Conservation (phyloP, 2,113 vertebrate genomes). For the Opisthocomus hoazin region DNA sequence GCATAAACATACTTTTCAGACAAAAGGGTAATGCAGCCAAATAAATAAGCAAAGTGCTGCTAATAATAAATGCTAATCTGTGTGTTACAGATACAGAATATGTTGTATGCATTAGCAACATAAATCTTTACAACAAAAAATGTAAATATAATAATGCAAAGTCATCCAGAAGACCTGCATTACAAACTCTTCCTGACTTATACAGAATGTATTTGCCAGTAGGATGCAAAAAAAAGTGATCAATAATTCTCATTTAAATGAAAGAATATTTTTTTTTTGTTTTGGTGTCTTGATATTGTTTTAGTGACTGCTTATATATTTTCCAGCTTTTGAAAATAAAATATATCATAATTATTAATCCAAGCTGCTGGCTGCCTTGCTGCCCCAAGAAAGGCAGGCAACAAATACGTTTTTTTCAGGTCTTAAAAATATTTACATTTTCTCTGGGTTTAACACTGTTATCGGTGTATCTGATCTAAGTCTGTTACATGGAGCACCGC, state of each 20-base stretch:
- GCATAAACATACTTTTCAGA: background rate
- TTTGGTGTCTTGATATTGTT: background rate
- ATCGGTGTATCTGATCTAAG: background rate
- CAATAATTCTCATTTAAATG: background rate
- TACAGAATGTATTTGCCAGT: background rate
- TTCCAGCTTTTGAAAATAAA: background rate
- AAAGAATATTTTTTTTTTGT: background rate
- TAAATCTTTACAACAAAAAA: background rate
- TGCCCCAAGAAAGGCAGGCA: background rate
- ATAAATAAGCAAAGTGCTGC: background rate
- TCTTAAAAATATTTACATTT: background rate
- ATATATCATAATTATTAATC: background rate
- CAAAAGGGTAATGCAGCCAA: background rate
- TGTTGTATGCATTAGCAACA: background rate
- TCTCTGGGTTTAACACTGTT: background rate
- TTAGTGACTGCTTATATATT: background rate
- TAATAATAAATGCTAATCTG: background rate
- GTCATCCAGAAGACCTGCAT: background rate
- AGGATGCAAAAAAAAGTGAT: background rate
- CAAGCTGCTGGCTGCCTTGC: background rate
- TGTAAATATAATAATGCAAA: background rate
- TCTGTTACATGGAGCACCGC: background rate
- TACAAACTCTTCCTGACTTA: background rate
- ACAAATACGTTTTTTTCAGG: background rate
- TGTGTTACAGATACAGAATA: background rate